Evolutionary conservation across 2,888 invertebrate genomes (phyloP).

Genomic region (Trachelus troglodyta): DNA sequence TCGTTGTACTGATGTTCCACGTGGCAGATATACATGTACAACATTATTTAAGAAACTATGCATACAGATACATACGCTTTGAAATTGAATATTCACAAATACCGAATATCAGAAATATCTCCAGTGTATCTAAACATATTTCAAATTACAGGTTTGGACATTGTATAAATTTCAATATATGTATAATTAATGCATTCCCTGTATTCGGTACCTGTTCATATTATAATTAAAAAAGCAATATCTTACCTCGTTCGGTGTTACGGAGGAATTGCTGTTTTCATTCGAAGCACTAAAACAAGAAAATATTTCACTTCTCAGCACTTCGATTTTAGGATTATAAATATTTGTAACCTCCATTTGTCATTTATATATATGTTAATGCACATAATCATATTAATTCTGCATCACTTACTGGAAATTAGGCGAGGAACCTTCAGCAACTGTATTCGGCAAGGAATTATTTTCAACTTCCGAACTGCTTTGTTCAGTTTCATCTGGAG

Average conservation of each 20-base stretch:
- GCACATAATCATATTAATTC: not conserved
- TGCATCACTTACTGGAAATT: constrained; percentile 29
- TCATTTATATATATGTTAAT: not conserved
- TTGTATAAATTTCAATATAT: not conserved
- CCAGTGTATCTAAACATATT: not conserved
- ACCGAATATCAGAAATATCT: not conserved
- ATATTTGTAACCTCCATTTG: not conserved
- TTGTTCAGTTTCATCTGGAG: not conserved
- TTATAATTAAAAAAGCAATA: not conserved
- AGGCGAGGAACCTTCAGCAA: constrained; percentile 29
- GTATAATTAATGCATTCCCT: not conserved
- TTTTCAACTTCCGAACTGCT: constrained; percentile 11
- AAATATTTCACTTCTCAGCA: constrained; percentile 8
- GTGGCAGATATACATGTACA: not conserved
- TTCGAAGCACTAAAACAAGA: constrained; percentile 43
- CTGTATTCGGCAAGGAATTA: constrained; percentile 5
- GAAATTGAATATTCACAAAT: not conserved
- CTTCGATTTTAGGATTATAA: constrained; percentile 17
- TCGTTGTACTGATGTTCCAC: not conserved
- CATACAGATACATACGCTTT: not conserved
- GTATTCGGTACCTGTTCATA: not conserved
- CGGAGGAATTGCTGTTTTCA: constrained; percentile 50
- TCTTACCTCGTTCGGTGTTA: constrained; percentile 46
- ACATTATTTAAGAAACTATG: not conserved
- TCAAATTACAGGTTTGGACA: not conserved